Percentiles rank a stretch among this genome's conserved stretches.
Evolutionary conservation across 2,888 invertebrate genomes (phyloP).

Genomic region (Rhyacophila evoluta): DNA sequence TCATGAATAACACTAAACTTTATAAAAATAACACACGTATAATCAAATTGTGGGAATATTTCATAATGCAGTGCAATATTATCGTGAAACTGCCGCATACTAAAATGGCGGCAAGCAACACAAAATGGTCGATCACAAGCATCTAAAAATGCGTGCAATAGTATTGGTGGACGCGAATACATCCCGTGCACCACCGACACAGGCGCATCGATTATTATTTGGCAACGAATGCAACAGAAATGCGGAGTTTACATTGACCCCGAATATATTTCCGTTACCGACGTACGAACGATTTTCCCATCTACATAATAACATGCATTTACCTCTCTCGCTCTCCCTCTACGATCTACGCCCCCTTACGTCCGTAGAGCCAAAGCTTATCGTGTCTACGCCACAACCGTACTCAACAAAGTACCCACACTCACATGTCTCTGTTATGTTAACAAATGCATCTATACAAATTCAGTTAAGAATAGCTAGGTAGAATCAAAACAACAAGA

Average conservation of each 20-base stretch:
- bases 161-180: not conserved
- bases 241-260: slow-evolving; percentile 19
- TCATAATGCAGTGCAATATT: too few species aligned
- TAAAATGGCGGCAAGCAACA: not conserved
- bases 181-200: not conserved
- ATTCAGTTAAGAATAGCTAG: too few species aligned
- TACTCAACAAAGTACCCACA: too few species aligned
- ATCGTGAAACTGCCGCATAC: too few species aligned
- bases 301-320: not conserved
- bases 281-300: not conserved
- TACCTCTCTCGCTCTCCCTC: not conserved
- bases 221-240: slow-evolving; percentile 9
- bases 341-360: not conserved
- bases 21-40: too few species aligned
- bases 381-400: not conserved
- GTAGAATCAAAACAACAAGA: too few species aligned
- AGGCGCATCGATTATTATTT: not conserved
- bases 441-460: too few species aligned
- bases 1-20: too few species aligned
- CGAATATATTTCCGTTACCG: slow-evolving; percentile 7
- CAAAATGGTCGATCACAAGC: not conserved
- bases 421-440: too few species aligned
- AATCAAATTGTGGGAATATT: too few species aligned
- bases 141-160: not conserved
- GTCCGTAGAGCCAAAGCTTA: not conserved